Evolutionary conservation across 1,140 invertebrate species (phyloP).

Genomic region (Hyposmocoma kahamanoa): DNA sequence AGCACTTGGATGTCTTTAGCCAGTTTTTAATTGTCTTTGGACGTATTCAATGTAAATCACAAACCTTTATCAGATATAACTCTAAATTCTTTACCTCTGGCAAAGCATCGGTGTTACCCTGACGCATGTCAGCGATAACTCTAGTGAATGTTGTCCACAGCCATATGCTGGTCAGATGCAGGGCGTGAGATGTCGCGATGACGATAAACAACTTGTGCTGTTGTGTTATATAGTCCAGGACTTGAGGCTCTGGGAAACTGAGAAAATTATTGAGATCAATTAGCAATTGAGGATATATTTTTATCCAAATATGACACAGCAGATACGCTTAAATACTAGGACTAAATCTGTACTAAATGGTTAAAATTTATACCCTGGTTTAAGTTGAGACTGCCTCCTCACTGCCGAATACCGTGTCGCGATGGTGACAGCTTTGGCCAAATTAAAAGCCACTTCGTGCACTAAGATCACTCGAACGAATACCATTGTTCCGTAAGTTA

Average conservation of each 20-base stretch:
- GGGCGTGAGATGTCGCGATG: conserved; percentile 86
- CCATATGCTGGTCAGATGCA: conserved; percentile 82
- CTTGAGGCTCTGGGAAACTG: conserved; percentile 88
- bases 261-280: too few relatives aligned
- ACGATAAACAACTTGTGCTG: conserved; percentile 93
- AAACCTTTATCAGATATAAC: too few relatives aligned
- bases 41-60: too few relatives aligned
- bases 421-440: conserved; percentile 89
- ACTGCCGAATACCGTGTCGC: conserved; percentile 91
- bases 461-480: conserved; percentile 90
- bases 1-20: too few relatives aligned
- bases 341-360: conserved; percentile 5
- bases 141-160: conserved; percentile 87
- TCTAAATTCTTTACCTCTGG: conserved; percentile 86
- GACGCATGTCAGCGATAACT: conserved; percentile 82
- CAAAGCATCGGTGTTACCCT: conserved; percentile 83
- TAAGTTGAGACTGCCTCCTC: conserved; percentile 87
- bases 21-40: too few relatives aligned
- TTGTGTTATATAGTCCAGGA: conserved; percentile 94
- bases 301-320: background rate
- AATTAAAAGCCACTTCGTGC: conserved; percentile 79
- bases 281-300: background rate
- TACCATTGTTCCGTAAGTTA: conserved; percentile 96
- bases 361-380: conserved; percentile 79
- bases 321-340: background rate